These are phyloP conservation scores for Potorous gilbertii DNA, from an alignment of 2,797 vertebrate genomes.

Conservation along the genomic window DNA sequence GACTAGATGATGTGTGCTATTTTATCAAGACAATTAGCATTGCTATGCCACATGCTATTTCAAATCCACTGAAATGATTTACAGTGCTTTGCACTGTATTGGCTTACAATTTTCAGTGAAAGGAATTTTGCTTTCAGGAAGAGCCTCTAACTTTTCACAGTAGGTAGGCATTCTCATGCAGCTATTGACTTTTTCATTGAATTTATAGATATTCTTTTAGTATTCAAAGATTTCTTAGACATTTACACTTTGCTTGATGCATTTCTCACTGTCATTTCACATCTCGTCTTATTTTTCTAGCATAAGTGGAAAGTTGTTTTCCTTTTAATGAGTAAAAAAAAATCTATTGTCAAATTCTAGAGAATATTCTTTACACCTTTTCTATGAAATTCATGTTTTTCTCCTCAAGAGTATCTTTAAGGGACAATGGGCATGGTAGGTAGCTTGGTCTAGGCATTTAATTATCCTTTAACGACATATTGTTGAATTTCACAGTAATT, in stretches of 20 bases:
- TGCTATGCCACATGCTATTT: neutral
- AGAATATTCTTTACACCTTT: conserved; percentile 6
- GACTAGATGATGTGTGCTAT: neutral
- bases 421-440: neutral
- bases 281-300: conserved; percentile 46
- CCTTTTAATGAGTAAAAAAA: conserved; percentile 55
- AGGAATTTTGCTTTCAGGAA: neutral
- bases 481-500: neutral
- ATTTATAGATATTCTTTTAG: conserved; percentile 59
- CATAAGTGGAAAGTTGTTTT: conserved; percentile 58
- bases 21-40: neutral
- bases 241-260: conserved; percentile 33
- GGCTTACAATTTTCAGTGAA: conserved; percentile 31
- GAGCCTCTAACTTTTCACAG: neutral
- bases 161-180: neutral
- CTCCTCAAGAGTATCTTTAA: neutral
- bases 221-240: conserved; percentile 56
- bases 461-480: neutral
- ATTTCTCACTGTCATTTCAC: conserved; percentile 56
- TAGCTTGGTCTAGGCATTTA: neutral
- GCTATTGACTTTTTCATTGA: conserved; percentile 25
- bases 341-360: conserved; percentile 36
- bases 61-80: neutral
- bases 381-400: conserved; percentile 17
- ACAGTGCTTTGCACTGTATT: neutral